These are phyloP conservation scores for Thereva nobilitata DNA, from an alignment of 2,888 invertebrate genomes.

Conservation along the genomic window DNA sequence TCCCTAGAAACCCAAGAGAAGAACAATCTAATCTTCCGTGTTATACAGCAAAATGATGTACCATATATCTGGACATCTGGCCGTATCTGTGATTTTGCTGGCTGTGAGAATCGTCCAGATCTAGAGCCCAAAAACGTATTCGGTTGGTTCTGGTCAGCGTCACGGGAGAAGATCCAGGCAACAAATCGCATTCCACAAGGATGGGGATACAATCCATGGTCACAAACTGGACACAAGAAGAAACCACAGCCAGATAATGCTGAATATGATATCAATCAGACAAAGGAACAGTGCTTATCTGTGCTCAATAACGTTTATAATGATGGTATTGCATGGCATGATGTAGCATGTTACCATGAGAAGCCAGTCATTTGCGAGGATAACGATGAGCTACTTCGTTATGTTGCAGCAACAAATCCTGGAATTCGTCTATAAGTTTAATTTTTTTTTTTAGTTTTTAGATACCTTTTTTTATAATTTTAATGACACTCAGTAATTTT, in stretches of 20 bases:
- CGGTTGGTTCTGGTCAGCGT: slow-evolving; percentile 94
- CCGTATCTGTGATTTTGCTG: slow-evolving; percentile 90
- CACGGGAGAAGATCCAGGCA: slow-evolving; percentile 82
- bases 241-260: slow-evolving; percentile 86
- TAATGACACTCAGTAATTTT: slow-evolving; percentile 30
- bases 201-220: slow-evolving; percentile 84
- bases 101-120: slow-evolving; percentile 84
- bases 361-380: slow-evolving; percentile 91
- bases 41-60: slow-evolving; percentile 85
- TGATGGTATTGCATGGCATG: slow-evolving; percentile 93
- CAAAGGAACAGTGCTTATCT: slow-evolving; percentile 84
- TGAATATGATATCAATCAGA: slow-evolving; percentile 86
- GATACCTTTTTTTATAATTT: slow-evolving; percentile 26
- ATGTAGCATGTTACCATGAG: slow-evolving; percentile 91
- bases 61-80: slow-evolving; percentile 95
- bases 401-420: slow-evolving; percentile 82
- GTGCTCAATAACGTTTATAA: slow-evolving; percentile 91
- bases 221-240: slow-evolving; percentile 89
- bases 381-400: slow-evolving; percentile 83
- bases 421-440: slow-evolving; percentile 74
- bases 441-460: slow-evolving; percentile 36
- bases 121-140: slow-evolving; percentile 82
- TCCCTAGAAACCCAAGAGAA: slow-evolving; percentile 88
- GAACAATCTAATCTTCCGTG: slow-evolving; percentile 85
- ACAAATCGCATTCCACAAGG: slow-evolving; percentile 69